Evolutionary conservation across 1,140 invertebrate genomes (phyloP).

Genomic region (Ostrea edulis): DNA sequence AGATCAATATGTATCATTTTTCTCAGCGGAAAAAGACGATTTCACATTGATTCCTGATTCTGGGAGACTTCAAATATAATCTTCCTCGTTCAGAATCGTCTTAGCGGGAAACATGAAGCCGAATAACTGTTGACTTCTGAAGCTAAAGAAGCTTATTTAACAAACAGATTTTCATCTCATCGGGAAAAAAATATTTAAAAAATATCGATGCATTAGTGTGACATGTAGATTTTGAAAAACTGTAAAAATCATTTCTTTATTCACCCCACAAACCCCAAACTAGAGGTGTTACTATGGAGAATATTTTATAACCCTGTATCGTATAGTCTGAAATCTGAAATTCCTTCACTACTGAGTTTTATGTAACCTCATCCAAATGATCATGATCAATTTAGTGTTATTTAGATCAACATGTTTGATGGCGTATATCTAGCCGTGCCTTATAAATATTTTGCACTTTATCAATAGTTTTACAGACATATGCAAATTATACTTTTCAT

Average conservation of each 20-base stretch:
- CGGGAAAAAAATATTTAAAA: too few relatives aligned
- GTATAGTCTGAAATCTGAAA: too few relatives aligned
- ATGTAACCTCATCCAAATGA: too few relatives aligned
- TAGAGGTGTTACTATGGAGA: too few relatives aligned
- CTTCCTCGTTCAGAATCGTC: not conserved
- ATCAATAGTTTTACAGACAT: not conserved
- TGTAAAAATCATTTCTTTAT: too few relatives aligned
- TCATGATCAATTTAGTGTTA: not conserved
- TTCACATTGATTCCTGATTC: slow-evolving; percentile 31
- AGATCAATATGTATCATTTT: slow-evolving; percentile 35
- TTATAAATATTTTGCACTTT: not conserved
- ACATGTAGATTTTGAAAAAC: too few relatives aligned
- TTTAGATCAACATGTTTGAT: not conserved
- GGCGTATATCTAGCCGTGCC: not conserved
- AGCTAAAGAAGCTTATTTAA: not conserved
- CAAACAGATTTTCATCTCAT: not conserved
- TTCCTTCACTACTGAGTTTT: too few relatives aligned
- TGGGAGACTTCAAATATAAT: not conserved
- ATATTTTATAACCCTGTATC: too few relatives aligned
- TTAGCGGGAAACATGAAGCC: not conserved
- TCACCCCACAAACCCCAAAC: too few relatives aligned
- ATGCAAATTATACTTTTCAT: slow-evolving; percentile 15
- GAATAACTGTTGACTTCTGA: not conserved
- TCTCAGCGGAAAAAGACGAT: slow-evolving; percentile 36
- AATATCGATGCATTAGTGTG: too few relatives aligned